These are phyloP conservation scores for Sebastes trivittatus DNA, from an alignment of 2,797 vertebrate species.

Conservation along the genomic window DNA sequence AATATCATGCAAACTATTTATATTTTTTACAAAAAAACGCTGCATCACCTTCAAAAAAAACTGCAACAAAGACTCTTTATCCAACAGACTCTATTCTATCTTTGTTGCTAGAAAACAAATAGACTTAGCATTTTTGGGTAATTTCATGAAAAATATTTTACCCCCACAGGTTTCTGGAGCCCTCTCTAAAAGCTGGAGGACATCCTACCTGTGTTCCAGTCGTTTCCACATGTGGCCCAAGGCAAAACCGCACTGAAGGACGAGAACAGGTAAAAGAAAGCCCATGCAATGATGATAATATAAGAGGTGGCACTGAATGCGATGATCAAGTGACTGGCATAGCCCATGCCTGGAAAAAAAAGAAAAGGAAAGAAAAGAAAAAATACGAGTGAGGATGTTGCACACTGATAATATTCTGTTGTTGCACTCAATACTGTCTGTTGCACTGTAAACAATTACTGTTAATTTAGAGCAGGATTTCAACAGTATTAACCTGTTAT, in stretches of 20 bases:
- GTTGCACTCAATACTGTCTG: background rate
- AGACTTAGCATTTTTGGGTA: background rate
- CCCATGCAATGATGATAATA: conserved; percentile 68
- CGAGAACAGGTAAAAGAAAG: conserved; percentile 71
- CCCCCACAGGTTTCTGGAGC: background rate
- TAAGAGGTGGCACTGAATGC: conserved; percentile 66
- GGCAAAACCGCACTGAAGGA: conserved; percentile 68
- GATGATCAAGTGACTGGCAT: conserved; percentile 72
- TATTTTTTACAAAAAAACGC: no score
- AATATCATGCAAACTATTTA: background rate
- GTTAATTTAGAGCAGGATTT: no score
- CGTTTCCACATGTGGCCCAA: conserved; percentile 68
- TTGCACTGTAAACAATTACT: no score
- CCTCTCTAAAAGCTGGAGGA: background rate
- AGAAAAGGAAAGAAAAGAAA: background rate
- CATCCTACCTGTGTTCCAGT: conserved; percentile 73
- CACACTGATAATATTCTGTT: background rate
- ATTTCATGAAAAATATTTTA: background rate
- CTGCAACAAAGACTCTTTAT: background rate
- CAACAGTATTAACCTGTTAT: no score
- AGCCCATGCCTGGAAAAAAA: conserved; percentile 60
- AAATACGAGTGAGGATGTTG: background rate
- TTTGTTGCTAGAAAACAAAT: background rate
- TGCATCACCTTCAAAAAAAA: background rate
- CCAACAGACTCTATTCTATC: background rate